Evolutionary conservation across 2,888 invertebrate species (phyloP).

Genomic region (Dichetophora obliterata): DNA sequence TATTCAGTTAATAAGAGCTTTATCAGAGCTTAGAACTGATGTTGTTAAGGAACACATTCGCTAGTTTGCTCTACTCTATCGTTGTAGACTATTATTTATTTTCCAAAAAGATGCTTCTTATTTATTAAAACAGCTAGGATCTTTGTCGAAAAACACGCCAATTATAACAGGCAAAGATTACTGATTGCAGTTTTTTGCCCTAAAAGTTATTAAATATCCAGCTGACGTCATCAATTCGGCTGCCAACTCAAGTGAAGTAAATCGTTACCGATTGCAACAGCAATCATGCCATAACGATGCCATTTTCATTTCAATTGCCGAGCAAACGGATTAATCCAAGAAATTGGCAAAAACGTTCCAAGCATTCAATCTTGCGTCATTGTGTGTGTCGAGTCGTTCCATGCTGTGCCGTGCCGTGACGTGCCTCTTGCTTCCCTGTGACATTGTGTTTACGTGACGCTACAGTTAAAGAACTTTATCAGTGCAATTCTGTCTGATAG

Average conservation of each 20-base stretch:
- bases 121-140: too few species aligned
- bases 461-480: constrained; percentile 8
- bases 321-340: constrained; percentile 15
- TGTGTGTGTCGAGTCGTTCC: neutral
- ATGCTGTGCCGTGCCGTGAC: neutral
- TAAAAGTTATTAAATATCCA: neutral
- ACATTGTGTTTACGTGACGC: constrained; percentile 16
- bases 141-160: too few species aligned
- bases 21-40: too few species aligned
- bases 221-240: constrained; percentile 5
- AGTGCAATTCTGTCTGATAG: neutral
- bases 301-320: constrained; percentile 32
- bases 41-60: too few species aligned
- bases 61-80: too few species aligned
- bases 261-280: constrained; percentile 9
- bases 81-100: too few species aligned
- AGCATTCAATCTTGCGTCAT: neutral
- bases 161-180: too few species aligned
- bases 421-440: neutral
- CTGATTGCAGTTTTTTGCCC: too few species aligned
- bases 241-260: neutral
- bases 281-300: constrained; percentile 8
- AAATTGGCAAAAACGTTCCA: neutral
- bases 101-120: too few species aligned
- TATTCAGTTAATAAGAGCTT: too few species aligned